Percentiles rank a stretch among this genome's conserved stretches.
phyloP scores from a whole-genome alignment of 2,113 vertebrate genomes.

The Cyprinodon tularosa region DNA sequence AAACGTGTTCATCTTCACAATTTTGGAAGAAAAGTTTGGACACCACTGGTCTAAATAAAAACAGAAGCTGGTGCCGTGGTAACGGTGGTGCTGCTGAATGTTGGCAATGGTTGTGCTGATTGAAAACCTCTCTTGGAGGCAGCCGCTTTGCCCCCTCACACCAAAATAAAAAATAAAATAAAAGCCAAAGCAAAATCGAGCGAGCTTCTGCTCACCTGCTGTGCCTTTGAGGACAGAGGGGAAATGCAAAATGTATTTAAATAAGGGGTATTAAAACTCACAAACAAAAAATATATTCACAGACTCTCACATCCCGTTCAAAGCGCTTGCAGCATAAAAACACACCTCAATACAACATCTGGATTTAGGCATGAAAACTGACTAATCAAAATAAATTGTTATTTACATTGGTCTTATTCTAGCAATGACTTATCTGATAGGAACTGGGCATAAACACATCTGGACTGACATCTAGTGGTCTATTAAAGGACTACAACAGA shows the following conservation, averaged over 20 bases:
- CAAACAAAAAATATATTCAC: slow-evolving; percentile 49
- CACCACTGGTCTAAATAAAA: slow-evolving; percentile 42
- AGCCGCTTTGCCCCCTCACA: slow-evolving; percentile 62
- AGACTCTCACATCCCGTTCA: slow-evolving; percentile 27
- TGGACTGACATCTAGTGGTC: slow-evolving; percentile 69
- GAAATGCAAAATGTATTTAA: slow-evolving; percentile 80
- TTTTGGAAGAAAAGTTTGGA: background rate
- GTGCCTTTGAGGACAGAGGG: slow-evolving; percentile 81
- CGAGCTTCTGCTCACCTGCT: slow-evolving; percentile 87
- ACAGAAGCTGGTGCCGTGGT: slow-evolving; percentile 58
- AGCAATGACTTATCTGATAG: slow-evolving; percentile 4
- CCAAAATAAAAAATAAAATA: slow-evolving; percentile 29
- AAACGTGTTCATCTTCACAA: background rate
- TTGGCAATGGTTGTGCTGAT: slow-evolving; percentile 75
- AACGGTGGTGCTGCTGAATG: slow-evolving; percentile 70
- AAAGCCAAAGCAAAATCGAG: slow-evolving; percentile 75
- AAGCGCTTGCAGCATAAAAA: slow-evolving; percentile 27
- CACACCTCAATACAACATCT: slow-evolving; percentile 19
- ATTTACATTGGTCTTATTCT: slow-evolving; percentile 28
- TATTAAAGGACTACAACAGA: slow-evolving; percentile 40
- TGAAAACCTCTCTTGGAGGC: slow-evolving; percentile 75
- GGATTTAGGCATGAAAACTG: slow-evolving; percentile 21
- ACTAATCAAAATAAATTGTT: slow-evolving; percentile 4
- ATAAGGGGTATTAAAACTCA: slow-evolving; percentile 70
- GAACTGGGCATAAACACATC: background rate